Conservation (phyloP, 2,888 invertebrate genomes). For the Phragmatobia fuliginosa region DNA sequence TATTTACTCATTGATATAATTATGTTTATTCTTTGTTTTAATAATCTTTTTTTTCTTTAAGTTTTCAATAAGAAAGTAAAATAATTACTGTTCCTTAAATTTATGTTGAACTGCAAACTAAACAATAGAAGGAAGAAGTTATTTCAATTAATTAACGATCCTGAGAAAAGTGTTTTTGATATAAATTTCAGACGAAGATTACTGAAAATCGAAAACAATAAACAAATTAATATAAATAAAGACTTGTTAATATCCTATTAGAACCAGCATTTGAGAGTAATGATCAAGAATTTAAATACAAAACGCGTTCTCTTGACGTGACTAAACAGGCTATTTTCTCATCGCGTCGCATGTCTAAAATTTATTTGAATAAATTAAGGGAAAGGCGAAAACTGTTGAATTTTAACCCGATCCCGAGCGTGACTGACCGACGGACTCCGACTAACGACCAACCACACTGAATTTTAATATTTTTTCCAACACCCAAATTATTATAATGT, state of each 20-base stretch:
- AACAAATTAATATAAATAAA: conserved; percentile 39
- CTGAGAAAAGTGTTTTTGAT: not conserved
- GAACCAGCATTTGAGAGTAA: conserved; percentile 35
- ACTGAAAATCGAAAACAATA: conserved; percentile 3
- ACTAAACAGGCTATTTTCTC: conserved; percentile 71
- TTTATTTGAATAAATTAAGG: conserved; percentile 83
- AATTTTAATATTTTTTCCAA: conserved; percentile 61
- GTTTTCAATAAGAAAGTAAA: too few relatives aligned
- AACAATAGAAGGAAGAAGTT: too few relatives aligned
- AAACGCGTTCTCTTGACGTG: conserved; percentile 48
- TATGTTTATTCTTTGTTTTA: too few relatives aligned
- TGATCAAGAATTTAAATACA: conserved; percentile 52
- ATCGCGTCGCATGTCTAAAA: conserved; percentile 74
- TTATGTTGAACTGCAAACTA: too few relatives aligned
- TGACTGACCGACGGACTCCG: conserved; percentile 51
- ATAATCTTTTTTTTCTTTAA: too few relatives aligned
- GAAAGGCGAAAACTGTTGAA: conserved; percentile 76
- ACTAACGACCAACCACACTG: conserved; percentile 45
- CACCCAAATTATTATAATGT: conserved; percentile 58
- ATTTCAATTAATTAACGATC: not conserved
- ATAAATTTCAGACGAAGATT: not conserved
- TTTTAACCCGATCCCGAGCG: conserved; percentile 74
- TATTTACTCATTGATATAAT: too few relatives aligned
- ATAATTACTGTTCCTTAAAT: too few relatives aligned
- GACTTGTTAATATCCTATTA: conserved; percentile 47